Percentiles rank a stretch among this genome's conserved stretches.
Conservation (phyloP, 2,888 invertebrate genomes). For the Ptychoptera contaminata region DNA sequence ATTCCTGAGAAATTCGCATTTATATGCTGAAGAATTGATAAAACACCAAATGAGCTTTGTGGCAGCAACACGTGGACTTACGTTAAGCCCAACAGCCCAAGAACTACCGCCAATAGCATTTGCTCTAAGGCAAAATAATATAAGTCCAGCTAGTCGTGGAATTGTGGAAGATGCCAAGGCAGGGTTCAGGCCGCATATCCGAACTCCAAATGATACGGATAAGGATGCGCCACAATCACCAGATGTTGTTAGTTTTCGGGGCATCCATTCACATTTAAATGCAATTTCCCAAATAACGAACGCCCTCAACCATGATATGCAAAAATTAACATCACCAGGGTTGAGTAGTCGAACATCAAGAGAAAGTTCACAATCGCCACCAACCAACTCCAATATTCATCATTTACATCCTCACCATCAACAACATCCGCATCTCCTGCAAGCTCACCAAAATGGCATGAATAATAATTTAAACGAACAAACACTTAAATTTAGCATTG, state of each 20-base stretch:
- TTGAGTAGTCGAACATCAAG: slow-evolving; percentile 10
- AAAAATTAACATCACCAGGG: slow-evolving; percentile 10
- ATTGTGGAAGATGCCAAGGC: slow-evolving; percentile 7
- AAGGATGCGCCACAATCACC: not conserved
- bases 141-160: slow-evolving; percentile 6
- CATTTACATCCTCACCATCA: slow-evolving; percentile 8
- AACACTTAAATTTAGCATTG: slow-evolving; percentile 66
- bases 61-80: slow-evolving; percentile 24
- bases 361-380: slow-evolving; percentile 13
- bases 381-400: slow-evolving; percentile 13
- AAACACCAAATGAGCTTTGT: slow-evolving; percentile 32
- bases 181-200: slow-evolving; percentile 13
- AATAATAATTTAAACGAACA: slow-evolving; percentile 35
- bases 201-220: slow-evolving; percentile 2
- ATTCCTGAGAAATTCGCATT: slow-evolving; percentile 28
- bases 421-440: slow-evolving; percentile 15
- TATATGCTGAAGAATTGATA: slow-evolving; percentile 31
- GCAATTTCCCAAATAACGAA: slow-evolving; percentile 46
- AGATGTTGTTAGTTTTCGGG: slow-evolving; percentile 20
- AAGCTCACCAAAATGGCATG: slow-evolving; percentile 16
- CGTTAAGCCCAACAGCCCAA: not conserved
- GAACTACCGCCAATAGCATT: no score
- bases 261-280: slow-evolving; percentile 50
- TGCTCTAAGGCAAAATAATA: slow-evolving; percentile 14
- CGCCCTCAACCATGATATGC: slow-evolving; percentile 4